A percentile compares a stretch with the other conserved stretches of the same genome.
These are phyloP conservation scores for Corythaixoides concolor DNA, from an alignment of 2,113 vertebrate genomes.

Conservation along the genomic window DNA sequence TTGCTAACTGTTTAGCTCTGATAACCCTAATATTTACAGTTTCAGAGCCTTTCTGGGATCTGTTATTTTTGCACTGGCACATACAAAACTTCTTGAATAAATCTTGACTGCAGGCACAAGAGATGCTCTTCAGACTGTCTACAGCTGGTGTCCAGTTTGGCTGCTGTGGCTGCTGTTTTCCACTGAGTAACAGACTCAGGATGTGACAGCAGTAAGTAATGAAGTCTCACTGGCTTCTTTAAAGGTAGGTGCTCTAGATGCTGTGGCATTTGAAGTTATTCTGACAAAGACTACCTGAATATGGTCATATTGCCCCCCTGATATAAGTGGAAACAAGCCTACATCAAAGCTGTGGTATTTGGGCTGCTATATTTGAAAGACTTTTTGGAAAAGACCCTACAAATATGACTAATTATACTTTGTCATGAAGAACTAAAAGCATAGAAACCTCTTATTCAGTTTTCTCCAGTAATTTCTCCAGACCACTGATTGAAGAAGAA, in stretches of 20 bases:
- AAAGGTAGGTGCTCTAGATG: neutral
- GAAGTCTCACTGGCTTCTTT: neutral
- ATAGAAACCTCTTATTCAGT: neutral
- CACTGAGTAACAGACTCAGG: neutral
- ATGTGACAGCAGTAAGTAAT: neutral
- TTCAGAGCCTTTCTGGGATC: neutral
- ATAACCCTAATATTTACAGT: constrained; percentile 48
- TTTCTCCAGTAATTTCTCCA: neutral
- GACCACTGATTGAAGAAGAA: neutral
- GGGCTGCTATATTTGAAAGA: neutral
- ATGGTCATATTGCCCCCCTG: neutral
- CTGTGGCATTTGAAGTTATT: neutral
- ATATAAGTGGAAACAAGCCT: neutral
- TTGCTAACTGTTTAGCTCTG: constrained; percentile 14
- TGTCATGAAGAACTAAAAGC: neutral
- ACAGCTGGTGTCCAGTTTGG: neutral
- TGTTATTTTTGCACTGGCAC: neutral
- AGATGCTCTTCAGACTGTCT: neutral
- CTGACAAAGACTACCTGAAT: neutral
- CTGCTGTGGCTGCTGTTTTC: neutral
- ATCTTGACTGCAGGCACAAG: neutral
- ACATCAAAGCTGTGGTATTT: neutral
- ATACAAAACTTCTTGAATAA: constrained; percentile 12
- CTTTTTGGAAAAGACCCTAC: neutral
- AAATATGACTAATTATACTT: neutral